Conservation (phyloP, 2,797 vertebrate species). For the Capromys pilorides region DNA sequence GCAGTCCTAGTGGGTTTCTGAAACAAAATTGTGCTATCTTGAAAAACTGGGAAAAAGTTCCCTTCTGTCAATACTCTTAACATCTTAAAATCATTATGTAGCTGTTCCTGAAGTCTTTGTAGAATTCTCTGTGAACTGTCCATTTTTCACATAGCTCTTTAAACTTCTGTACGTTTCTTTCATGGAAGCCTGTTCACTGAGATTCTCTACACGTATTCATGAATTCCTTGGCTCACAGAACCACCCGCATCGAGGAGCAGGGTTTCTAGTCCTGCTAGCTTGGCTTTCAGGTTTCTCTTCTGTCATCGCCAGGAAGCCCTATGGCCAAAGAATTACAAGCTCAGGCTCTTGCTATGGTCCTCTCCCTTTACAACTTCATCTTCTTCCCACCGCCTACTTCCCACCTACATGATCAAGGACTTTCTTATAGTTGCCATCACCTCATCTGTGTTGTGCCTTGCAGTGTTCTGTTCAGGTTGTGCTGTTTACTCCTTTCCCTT, state of each 20-base stretch:
- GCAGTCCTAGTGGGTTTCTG: neutral
- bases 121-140: neutral
- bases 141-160: slow-evolving; percentile 7
- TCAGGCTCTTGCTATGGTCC: neutral
- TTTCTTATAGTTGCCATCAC: neutral
- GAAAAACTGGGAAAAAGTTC: neutral
- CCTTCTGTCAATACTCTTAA: neutral
- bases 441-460: neutral
- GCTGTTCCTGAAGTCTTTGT: neutral
- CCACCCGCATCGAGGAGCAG: neutral
- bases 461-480: neutral
- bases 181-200: neutral
- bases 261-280: neutral
- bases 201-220: neutral
- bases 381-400: neutral
- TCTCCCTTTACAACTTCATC: neutral
- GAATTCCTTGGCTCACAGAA: slow-evolving; percentile 3
- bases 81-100: neutral
- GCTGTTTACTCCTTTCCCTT: neutral
- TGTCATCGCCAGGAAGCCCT: neutral
- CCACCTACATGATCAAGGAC: neutral
- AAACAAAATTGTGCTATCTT: slow-evolving; percentile 31
- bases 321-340: neutral
- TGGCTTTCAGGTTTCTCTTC: neutral
- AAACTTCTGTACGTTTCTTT: slow-evolving; percentile 1